phyloP scores from a whole-genome alignment of 2,888 invertebrate species.

The Folsomia manolachei region DNA sequence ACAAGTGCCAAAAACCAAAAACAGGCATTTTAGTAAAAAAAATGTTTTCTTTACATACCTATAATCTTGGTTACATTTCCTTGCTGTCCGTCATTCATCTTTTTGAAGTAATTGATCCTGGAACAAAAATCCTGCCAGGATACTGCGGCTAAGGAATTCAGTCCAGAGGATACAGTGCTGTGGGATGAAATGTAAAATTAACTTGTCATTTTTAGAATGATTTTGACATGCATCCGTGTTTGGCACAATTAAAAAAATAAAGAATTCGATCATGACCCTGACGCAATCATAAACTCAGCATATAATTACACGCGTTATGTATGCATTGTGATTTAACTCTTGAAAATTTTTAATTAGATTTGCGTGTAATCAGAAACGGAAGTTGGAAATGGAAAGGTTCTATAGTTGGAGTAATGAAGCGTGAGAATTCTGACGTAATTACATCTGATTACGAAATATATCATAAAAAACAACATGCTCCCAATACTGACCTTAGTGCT shows the following conservation, averaged over 20 bases:
- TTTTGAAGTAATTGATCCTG: conserved; percentile 38
- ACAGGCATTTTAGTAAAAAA: no score
- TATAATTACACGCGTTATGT: no score
- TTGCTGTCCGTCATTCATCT: conserved; percentile 43
- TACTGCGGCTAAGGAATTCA: conserved; percentile 52
- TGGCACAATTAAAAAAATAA: no score
- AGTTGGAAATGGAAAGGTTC: no score
- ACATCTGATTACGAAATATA: no score
- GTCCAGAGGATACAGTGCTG: conserved; percentile 52
- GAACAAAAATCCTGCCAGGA: conserved; percentile 52
- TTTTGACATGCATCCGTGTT: no score
- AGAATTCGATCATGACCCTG: no score
- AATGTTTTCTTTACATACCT: conserved; percentile 32
- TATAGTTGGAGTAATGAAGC: no score
- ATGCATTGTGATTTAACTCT: neutral
- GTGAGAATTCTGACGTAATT: neutral
- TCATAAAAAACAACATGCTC: neutral
- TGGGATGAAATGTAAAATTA: neutral
- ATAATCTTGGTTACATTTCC: conserved; percentile 46
- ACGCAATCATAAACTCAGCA: no score
- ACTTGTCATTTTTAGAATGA: no score
- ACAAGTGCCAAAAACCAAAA: no score
- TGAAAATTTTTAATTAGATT: neutral
- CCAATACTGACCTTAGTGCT: conserved; percentile 52
- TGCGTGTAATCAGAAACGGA: no score